Conservation (phyloP, 2,113 vertebrate genomes). For the Clarias magur region DNA sequence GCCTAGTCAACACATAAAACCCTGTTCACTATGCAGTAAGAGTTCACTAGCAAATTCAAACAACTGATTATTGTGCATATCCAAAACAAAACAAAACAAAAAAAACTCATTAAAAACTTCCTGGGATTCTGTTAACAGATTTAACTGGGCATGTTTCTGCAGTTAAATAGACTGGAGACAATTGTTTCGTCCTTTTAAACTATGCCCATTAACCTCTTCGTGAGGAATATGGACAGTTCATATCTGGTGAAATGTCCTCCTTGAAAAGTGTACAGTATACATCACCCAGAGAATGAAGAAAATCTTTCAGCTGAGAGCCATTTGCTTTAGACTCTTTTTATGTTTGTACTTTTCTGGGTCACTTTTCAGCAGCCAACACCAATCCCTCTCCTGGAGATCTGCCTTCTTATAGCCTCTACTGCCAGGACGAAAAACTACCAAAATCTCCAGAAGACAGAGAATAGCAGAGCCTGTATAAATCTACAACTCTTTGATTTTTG, state of each 20-base stretch:
- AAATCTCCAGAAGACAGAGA: not conserved
- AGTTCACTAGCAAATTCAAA: conserved; percentile 31
- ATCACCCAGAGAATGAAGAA: conserved; percentile 17
- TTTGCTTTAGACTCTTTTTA: not conserved
- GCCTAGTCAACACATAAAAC: conserved; percentile 48
- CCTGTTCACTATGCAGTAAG: conserved; percentile 31
- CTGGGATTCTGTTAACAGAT: conserved; percentile 40
- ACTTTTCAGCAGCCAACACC: not conserved
- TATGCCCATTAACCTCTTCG: conserved; percentile 17
- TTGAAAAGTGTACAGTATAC: conserved; percentile 6
- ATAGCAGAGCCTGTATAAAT: not conserved
- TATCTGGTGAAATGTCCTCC: conserved; percentile 41
- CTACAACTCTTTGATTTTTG: not conserved
- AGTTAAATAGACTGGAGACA: conserved; percentile 1
- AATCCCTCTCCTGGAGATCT: not conserved
- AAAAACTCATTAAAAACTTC: conserved; percentile 45
- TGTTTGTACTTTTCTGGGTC: not conserved
- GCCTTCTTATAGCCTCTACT: not conserved
- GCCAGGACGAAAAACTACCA: not conserved
- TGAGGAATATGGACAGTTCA: not conserved
- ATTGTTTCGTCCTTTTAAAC: conserved; percentile 42
- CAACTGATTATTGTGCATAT: conserved; percentile 49
- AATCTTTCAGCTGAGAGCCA: not conserved
- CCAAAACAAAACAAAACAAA: conserved; percentile 34
- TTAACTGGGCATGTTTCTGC: conserved; percentile 20